phyloP scores from a whole-genome alignment of 2,888 invertebrate genomes.

The Dichetophora obliterata region DNA sequence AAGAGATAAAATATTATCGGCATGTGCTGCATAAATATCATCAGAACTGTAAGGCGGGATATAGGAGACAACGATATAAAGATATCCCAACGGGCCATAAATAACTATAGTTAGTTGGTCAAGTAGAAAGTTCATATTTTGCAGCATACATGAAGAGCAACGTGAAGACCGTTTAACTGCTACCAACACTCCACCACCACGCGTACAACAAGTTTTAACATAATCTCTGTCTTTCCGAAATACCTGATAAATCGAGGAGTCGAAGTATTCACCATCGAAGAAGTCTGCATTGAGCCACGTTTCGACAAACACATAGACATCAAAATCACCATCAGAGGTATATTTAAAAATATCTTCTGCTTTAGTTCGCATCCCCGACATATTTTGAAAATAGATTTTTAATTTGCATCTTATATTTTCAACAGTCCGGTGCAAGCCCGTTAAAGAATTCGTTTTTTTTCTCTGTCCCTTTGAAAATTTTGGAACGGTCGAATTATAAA shows the following conservation, averaged over 20 bases:
- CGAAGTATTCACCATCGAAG: neutral
- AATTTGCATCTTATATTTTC: too few species aligned
- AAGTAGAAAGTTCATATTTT: neutral
- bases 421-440: too few species aligned
- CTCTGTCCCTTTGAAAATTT: too few species aligned
- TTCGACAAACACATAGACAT: neutral
- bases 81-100: neutral
- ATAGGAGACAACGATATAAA: neutral
- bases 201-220: neutral
- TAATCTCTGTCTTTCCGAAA: slow-evolving; percentile 6
- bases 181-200: slow-evolving; percentile 2
- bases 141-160: neutral
- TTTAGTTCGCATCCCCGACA: too few species aligned
- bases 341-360: too few species aligned
- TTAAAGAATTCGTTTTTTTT: too few species aligned
- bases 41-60: neutral
- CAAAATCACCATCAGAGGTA: neutral
- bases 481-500: too few species aligned
- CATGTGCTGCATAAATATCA: neutral
- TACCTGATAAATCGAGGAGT: neutral
- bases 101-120: neutral
- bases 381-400: too few species aligned
- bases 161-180: neutral
- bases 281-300: too few species aligned
- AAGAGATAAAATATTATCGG: neutral